These are phyloP conservation scores for Dicentrarchus labrax DNA, from an alignment of 2,113 vertebrate genomes.

Conservation along the genomic window DNA sequence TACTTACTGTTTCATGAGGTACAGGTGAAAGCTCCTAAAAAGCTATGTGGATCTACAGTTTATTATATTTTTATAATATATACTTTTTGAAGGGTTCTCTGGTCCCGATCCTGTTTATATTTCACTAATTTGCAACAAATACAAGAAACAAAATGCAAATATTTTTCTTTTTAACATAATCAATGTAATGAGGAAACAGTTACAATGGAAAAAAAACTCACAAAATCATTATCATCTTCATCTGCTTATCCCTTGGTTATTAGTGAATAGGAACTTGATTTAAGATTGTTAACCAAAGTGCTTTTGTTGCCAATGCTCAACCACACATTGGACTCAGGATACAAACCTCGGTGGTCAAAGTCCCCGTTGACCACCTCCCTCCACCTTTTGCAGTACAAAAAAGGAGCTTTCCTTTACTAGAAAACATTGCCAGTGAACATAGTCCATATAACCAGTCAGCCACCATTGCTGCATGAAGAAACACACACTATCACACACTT, in stretches of 20 bases:
- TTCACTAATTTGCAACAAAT: too few species aligned
- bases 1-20: background rate
- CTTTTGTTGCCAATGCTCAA: background rate
- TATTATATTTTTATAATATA: too few species aligned
- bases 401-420: background rate
- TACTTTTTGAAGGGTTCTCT: too few species aligned
- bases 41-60: background rate
- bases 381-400: background rate
- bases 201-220: too few species aligned
- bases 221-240: too few species aligned
- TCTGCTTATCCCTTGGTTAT: background rate
- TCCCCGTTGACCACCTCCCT: background rate
- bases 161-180: too few species aligned
- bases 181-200: too few species aligned
- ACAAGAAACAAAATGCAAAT: background rate
- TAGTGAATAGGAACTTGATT: background rate
- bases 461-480: background rate
- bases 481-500: background rate
- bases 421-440: background rate
- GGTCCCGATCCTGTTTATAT: background rate
- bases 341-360: background rate
- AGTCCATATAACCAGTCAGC: background rate
- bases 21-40: background rate
- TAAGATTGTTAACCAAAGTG: background rate
- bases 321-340: background rate